Percentiles rank a stretch among this genome's conserved stretches.
phyloP scores from a whole-genome alignment of 2,888 invertebrate species.

The Atherix ibis region DNA sequence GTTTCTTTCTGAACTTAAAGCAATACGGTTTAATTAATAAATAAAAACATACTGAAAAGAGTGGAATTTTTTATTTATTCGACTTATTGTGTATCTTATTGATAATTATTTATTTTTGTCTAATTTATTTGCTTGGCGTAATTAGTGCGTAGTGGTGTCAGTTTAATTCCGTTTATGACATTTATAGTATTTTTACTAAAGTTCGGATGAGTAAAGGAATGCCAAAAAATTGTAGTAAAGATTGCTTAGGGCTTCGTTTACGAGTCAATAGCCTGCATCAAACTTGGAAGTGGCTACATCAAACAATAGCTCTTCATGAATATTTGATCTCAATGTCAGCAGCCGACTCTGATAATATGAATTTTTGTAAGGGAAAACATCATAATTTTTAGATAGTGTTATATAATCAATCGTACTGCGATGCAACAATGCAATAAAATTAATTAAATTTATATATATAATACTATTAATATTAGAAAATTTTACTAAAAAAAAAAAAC shows the following conservation, averaged over 20 bases:
- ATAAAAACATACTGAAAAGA: too few relatives aligned
- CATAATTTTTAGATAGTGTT: background rate
- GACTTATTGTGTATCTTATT: too few relatives aligned
- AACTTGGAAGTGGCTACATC: constrained; percentile 91
- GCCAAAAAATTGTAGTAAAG: constrained; percentile 29
- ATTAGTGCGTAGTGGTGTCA: too few relatives aligned
- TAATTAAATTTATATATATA: too few relatives aligned
- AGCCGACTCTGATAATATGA: constrained; percentile 50
- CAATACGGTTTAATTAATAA: too few relatives aligned
- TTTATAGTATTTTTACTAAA: constrained; percentile 3
- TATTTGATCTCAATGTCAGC: constrained; percentile 68
- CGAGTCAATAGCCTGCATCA: constrained; percentile 79
- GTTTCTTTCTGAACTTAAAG: too few relatives aligned
- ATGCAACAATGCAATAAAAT: too few relatives aligned
- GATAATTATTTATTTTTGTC: constrained; percentile 5
- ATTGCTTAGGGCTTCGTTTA: constrained; percentile 67
- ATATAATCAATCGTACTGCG: background rate
- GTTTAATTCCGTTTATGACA: constrained; percentile 2
- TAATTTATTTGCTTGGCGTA: too few relatives aligned
- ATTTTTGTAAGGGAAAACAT: too few relatives aligned
- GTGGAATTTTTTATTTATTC: too few relatives aligned
- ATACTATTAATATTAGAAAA: too few relatives aligned
- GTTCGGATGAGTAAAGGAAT: constrained; percentile 26
- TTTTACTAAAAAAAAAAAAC: background rate
- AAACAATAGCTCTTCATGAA: constrained; percentile 75